Evolutionary conservation across 2,113 vertebrate genomes (phyloP), one percentile per base, ranked within the genome.

Genomic region (Lontra canadensis): DNA sequence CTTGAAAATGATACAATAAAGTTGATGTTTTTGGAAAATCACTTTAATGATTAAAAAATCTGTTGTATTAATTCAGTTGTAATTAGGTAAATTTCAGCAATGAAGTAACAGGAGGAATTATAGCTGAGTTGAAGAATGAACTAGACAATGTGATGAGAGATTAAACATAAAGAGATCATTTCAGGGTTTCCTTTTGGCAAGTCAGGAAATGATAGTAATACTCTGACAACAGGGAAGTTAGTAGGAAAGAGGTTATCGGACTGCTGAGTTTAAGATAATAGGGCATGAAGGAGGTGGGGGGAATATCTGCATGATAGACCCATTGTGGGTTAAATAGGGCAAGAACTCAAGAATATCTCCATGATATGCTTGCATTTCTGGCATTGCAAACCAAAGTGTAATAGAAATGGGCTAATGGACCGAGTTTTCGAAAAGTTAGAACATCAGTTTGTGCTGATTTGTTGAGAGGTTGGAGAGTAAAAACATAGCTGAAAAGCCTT

Each of bases 261-360:
- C 13, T 82, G 1, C 25, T 61, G 29, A 47, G 18, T 9, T 61
- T 57, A 65, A 86, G 3, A 13, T 44, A 59, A 61, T 31, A 10
- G 14, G 17, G 20, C 15, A 4, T 1, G 8, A 81, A 17, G 78
- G 55, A 42, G 31, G 42, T 18, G 36, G 29, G 61, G 25, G 13
- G 21, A 21, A 26, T 71, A 59, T 36, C 12, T 4, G 61, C 0
- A 0, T 74, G 14, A 11, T 29, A 18, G 1, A 0, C 3, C 15
- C 17, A 39, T 39, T 47, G 4, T 49, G 65, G 36, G 21, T 55
- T 13, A 65, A 67, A 20, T 26, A 61, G 39, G 3, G 13, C 34
- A 13, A 36, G 31, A 17, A 2, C 7, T 12, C n/a, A 26, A 57
- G 71, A 85, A 23, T 42, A 67, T 17, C 31, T 80, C 59, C 47